Base-by-base conservation (phyloP, 2,113 vertebrate genomes). In the Nicator chloris region DNA sequence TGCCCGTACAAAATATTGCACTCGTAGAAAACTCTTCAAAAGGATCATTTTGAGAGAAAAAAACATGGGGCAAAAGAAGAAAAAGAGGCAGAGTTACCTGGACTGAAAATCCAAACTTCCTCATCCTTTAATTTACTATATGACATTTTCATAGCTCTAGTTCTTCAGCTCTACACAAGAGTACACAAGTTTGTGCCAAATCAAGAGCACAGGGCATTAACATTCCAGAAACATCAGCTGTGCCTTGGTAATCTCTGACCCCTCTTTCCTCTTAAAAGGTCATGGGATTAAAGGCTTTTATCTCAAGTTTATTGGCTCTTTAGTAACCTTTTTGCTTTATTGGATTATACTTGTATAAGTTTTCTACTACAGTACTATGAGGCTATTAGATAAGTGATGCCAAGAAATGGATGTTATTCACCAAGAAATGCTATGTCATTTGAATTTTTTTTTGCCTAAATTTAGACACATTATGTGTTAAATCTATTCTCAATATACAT, bases 41-140 rank as follows among this genome's bases (percentile, higher is more conserved):
- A 75, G 8, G 23, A 57, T 40, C 2, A 2, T 8, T 27, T 0
- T 65, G 21, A 47, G n/a, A 28, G 15, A 16, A 17, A 44, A 21
- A 53, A n/a, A 57, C 66, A 33, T 2, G 3, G 7, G 31, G 4
- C 4, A 63, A 86, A 91, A 44, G 1, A 54, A 66, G 20, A 23
- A 81, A 93, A 75, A 10, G 15, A 80, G 31, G 4, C 15, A 56
- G 56, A 64, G 13, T 60, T 53, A 56, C 10, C 7, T 69, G 22
- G 10, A 4, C 8, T 77, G 50, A 69, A 83, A 9, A 0, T 7
- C 9, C 17, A 47, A 19, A 6, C 28, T 3, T 22, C 3, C 0
- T 0, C 27, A 42, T 24, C 5, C 27, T 22, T 69, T 42, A 47
- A 53, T 86, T 75, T 40, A 33, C 14, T 39, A 2, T 2, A 7